Evolutionary conservation across 2,113 vertebrate species (phyloP).

Genomic region (Nothobranchius kuhntae): DNA sequence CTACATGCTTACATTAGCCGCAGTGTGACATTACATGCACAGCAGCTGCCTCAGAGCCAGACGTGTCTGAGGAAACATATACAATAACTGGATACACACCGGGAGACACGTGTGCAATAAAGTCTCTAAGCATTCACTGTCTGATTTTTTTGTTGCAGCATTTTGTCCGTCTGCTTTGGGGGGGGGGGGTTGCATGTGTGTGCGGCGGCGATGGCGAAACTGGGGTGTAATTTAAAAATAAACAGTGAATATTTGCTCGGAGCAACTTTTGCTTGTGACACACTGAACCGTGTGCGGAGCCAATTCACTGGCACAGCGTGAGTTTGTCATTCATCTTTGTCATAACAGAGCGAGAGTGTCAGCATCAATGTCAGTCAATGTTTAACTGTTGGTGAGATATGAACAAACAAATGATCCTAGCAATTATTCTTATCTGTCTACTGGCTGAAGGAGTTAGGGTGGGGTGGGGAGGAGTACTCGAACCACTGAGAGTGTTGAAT

Average conservation of each 20-base stretch:
- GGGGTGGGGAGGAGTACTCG: background rate
- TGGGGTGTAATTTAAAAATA: conserved; percentile 61
- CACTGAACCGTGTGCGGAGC: conserved; percentile 62
- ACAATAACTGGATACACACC: background rate
- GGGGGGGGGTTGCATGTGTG: background rate
- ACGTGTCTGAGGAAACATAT: background rate
- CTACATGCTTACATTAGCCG: conserved; percentile 6
- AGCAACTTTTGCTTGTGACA: conserved; percentile 65
- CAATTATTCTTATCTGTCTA: conserved; percentile 29
- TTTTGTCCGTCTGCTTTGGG: conserved; percentile 3
- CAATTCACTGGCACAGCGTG: conserved; percentile 67
- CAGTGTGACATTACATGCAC: background rate
- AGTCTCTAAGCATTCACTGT: background rate
- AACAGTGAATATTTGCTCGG: conserved; percentile 66
- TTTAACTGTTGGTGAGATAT: conserved; percentile 35
- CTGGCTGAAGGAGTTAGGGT: background rate
- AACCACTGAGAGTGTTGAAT: background rate
- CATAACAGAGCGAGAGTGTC: conserved; percentile 45
- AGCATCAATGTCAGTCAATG: conserved; percentile 40
- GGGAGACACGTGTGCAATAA: background rate
- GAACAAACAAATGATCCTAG: conserved; percentile 44
- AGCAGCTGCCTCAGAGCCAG: background rate
- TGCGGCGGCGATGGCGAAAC: conserved; percentile 29
- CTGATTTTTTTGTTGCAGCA: conserved; percentile 1
- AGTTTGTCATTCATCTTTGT: conserved; percentile 69